phyloP scores from a whole-genome alignment of 2,888 invertebrate genomes.

The Volucella zonaria region DNA sequence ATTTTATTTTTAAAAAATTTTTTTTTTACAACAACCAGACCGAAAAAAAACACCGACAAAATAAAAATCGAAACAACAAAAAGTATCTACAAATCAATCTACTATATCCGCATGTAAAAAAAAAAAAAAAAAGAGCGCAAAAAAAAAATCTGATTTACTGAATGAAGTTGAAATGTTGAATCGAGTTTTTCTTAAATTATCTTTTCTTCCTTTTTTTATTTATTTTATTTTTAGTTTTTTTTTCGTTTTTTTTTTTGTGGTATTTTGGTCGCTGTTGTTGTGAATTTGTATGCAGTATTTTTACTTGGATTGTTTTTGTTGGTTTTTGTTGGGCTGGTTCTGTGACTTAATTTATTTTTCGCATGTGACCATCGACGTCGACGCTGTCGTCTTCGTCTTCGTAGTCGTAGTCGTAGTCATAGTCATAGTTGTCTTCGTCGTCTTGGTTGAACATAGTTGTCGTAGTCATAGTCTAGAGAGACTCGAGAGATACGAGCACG shows the following conservation, averaged over 20 bases:
- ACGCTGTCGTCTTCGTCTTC: neutral
- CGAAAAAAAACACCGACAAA: neutral
- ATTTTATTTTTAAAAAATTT: slow-evolving; percentile 2
- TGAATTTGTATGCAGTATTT: too few species aligned
- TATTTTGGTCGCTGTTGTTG: slow-evolving; percentile 41
- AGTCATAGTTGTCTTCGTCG: slow-evolving; percentile 14
- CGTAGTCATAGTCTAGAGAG: slow-evolving; percentile 37
- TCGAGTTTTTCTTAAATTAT: slow-evolving; percentile 66
- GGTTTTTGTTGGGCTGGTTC: slow-evolving; percentile 33
- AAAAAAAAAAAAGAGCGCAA: slow-evolving; percentile 57
- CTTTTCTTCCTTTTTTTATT: slow-evolving; percentile 40
- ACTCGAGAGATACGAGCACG: slow-evolving; percentile 5
- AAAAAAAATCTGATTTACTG: slow-evolving; percentile 77
- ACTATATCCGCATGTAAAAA: slow-evolving; percentile 61
- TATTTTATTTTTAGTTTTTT: slow-evolving; percentile 7
- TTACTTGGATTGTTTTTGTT: neutral
- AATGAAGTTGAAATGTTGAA: slow-evolving; percentile 78
- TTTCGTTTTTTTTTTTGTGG: slow-evolving; percentile 53
- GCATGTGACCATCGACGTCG: slow-evolving; percentile 71
- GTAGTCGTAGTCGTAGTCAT: slow-evolving; percentile 33
- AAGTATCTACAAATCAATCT: slow-evolving; percentile 68
- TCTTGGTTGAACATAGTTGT: neutral
- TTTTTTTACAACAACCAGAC: slow-evolving; percentile 24
- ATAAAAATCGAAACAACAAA: slow-evolving; percentile 14
- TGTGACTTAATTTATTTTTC: slow-evolving; percentile 71